Percentiles rank a stretch among this genome's conserved stretches.
These are phyloP conservation scores for Chrysopa pallens DNA, from an alignment of 1,140 invertebrate species.

Conservation along the genomic window DNA sequence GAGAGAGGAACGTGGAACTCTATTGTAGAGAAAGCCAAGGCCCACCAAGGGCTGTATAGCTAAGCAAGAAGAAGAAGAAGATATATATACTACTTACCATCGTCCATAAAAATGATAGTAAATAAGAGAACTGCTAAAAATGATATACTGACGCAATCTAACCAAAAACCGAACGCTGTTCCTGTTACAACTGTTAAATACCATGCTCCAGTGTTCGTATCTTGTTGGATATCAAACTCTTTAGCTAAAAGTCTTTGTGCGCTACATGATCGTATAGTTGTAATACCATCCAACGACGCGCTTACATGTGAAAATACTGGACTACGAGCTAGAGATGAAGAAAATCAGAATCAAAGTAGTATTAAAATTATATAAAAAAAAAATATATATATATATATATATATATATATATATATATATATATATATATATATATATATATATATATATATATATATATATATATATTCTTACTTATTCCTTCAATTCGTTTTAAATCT, in stretches of 20 bases:
- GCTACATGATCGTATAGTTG: constrained; percentile 52
- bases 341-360: too few species aligned
- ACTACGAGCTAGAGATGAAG: constrained; percentile 32
- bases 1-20: too few species aligned
- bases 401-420: too few species aligned
- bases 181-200: constrained; percentile 60
- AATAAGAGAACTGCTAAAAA: constrained; percentile 51
- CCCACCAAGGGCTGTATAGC: too few species aligned
- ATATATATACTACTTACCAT: constrained; percentile 21
- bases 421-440: too few species aligned
- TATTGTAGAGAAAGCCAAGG: too few species aligned
- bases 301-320: constrained; percentile 65
- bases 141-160: constrained; percentile 48
- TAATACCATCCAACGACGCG: constrained; percentile 49
- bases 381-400: too few species aligned
- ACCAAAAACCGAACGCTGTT: constrained; percentile 61
- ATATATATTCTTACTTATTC: constrained; percentile 37
- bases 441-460: not conserved
- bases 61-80: too few species aligned
- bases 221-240: constrained; percentile 44
- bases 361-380: too few species aligned
- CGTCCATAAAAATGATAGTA: constrained; percentile 31
- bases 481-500: constrained; percentile 72
- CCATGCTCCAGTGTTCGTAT: constrained; percentile 54
- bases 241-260: constrained; percentile 40